A percentile compares a stretch with the other conserved stretches of the same genome.
Evolutionary conservation across 2,888 invertebrate species (phyloP).

Genomic region (Morpho achilles): DNA sequence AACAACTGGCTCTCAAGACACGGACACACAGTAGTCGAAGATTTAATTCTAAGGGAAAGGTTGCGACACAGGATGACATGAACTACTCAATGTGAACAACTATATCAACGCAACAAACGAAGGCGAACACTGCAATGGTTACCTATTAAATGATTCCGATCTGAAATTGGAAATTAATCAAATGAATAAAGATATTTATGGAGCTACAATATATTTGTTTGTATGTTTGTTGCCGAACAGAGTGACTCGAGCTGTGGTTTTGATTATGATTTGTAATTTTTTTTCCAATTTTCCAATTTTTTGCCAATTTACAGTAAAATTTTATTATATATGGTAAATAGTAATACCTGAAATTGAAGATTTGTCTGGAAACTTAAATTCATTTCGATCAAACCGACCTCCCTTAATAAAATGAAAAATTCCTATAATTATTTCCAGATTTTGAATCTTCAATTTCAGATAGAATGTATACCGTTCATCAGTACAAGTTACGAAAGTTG

Average conservation of each 20-base stretch:
- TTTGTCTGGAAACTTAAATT: constrained; percentile 36
- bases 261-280: constrained; percentile 23
- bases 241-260: constrained; percentile 5
- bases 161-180: constrained; percentile 74
- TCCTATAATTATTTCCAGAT: not conserved
- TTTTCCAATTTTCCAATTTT: constrained; percentile 8
- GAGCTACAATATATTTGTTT: constrained; percentile 43
- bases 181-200: constrained; percentile 53
- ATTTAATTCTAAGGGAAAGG: constrained; percentile 23
- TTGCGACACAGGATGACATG: constrained; percentile 38
- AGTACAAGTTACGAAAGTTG: constrained; percentile 43
- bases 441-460: constrained; percentile 42
- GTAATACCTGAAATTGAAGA: constrained; percentile 33
- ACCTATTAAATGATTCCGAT: constrained; percentile 80
- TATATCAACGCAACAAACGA: constrained; percentile 48
- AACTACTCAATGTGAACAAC: constrained; percentile 62
- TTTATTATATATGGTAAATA: constrained; percentile 1
- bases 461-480: constrained; percentile 26
- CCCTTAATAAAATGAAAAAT: not conserved
- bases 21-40: constrained; percentile 27
- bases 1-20: constrained; percentile 26
- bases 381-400: constrained; percentile 5
- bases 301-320: constrained; percentile 17
- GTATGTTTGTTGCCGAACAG: constrained; percentile 38
- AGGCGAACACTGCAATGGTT: constrained; percentile 65